phyloP scores from a whole-genome alignment of 1,140 invertebrate species.

The Helicoverpa armigera region DNA sequence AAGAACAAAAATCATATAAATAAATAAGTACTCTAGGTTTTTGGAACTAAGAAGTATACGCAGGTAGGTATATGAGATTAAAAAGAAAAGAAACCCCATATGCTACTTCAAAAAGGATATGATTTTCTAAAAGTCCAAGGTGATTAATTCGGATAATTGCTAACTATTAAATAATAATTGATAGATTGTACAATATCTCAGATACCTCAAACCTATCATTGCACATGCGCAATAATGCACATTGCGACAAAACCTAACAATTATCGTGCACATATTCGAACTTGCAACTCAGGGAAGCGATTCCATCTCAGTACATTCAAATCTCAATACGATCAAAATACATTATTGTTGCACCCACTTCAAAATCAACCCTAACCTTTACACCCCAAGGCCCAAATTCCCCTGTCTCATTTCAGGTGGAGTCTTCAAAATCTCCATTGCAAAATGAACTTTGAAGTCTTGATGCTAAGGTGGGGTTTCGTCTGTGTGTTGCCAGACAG shows the following conservation, averaged over 20 bases:
- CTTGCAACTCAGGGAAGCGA: constrained; percentile 44
- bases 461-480: not conserved
- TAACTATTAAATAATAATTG: too few species aligned
- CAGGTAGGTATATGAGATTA: too few species aligned
- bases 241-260: constrained; percentile 45
- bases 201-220: constrained; percentile 30
- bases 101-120: too few species aligned
- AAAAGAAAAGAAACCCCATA: too few species aligned
- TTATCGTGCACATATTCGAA: constrained; percentile 48
- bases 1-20: too few species aligned
- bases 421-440: not conserved
- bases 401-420: not conserved
- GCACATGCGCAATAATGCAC: not conserved
- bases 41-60: too few species aligned
- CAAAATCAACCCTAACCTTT: not conserved
- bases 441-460: not conserved
- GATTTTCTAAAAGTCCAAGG: too few species aligned
- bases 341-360: not conserved
- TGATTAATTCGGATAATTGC: too few species aligned
- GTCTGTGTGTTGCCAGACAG: not conserved
- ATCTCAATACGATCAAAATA: constrained; percentile 46
- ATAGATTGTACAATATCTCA: not conserved
- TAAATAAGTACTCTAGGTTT: too few species aligned
- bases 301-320: constrained; percentile 44
- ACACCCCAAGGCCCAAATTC: not conserved